Evolutionary conservation across 92 coral and sea anemone species (phyloP), one percentile per base, ranked within the genome.

Genomic region (Epizoanthus illoricatus): DNA sequence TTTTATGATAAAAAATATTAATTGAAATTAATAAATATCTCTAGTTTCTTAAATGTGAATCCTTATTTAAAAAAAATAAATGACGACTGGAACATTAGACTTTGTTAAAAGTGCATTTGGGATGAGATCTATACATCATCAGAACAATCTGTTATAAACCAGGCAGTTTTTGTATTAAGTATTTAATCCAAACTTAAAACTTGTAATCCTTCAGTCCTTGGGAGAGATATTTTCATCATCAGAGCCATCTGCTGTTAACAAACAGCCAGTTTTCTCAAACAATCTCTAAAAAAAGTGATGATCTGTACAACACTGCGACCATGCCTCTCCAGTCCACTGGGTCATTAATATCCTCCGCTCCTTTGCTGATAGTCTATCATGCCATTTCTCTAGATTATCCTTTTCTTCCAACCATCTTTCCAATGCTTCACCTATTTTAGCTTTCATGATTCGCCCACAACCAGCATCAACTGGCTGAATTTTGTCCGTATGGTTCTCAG

Each of bases 101-200:
- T n/a, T n/a, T n/a, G n/a, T n/a, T n/a, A n/a, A n/a, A n/a, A n/a
- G n/a, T n/a, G n/a, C n/a, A n/a, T n/a, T 28, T 28, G 36, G 36
- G 36, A 2, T 28, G 36, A 28, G 36, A 28, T 28, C 36, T 28
- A 1, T 28, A 28, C 36, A 28, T 89, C 85, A 41, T 76, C 80
- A 4, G 85, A 86, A 4, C 89, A 89, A 85, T 89, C 92, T 56
- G 75, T 85, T 81, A 87, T 89, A 40, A 81, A 24, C 71, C 89
- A 89, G 81, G 87, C 92, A 49, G 92, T 85, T 75, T 89, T 89
- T n/a, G n/a, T n/a, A n/a, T n/a, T n/a, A n/a, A n/a, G n/a, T n/a
- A n/a, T n/a, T n/a, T n/a, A n/a, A n/a, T n/a, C n/a, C n/a, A n/a
- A n/a, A n/a, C n/a, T n/a, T n/a, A n/a, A n/a, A n/a, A n/a, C n/a